Evolutionary conservation across 2,113 vertebrate species (phyloP), one percentile per base, ranked within the genome.

Genomic region (Pluvialis apricaria): DNA sequence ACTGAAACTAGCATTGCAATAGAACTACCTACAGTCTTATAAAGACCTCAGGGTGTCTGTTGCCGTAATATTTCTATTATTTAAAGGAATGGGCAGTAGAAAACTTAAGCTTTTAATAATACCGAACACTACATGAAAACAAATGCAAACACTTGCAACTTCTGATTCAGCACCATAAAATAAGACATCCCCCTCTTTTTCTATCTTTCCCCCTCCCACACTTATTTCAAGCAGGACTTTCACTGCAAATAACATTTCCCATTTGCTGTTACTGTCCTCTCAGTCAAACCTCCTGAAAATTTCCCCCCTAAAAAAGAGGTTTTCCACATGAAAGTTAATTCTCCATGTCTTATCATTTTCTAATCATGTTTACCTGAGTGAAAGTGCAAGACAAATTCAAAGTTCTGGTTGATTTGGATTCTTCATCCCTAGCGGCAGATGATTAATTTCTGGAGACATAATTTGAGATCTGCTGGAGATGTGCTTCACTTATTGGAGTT

Each of bases 201-300:
- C 42, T 75, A 0, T 57, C 11, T 54, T 76, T 17, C 0, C 7
- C 22, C 22, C 49, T 3, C 3, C 17, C 5, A 8, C 31, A 24
- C 54, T 86, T 86, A 49, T 44, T 90, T 94, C 60, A 82, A 82
- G 51, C 4, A 55, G 38, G 3, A 55, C 89, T 93, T 93, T 65
- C 25, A 66, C 16, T 47, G 18, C 32, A 80, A 69, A 68, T 62
- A 6, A 26, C 13, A 49, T 55, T 77, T 89, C 12, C 9, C 21
- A 4, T 61, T 83, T 76, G 20, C 29, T 54, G 24, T 72, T 79
- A 72, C 32, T 51, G 26, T 55, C 3, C 7, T 57, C 6, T 94
- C 19, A 47, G 75, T 84, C 78, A 86, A 71, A 79, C n/a, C n/a
- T n/a, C n/a, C n/a, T n/a, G n/a, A n/a, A n/a, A n/a, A n/a, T n/a